Base-by-base conservation (phyloP, 2,113 vertebrate genomes). In the Pygoscelis adeliae region DNA sequence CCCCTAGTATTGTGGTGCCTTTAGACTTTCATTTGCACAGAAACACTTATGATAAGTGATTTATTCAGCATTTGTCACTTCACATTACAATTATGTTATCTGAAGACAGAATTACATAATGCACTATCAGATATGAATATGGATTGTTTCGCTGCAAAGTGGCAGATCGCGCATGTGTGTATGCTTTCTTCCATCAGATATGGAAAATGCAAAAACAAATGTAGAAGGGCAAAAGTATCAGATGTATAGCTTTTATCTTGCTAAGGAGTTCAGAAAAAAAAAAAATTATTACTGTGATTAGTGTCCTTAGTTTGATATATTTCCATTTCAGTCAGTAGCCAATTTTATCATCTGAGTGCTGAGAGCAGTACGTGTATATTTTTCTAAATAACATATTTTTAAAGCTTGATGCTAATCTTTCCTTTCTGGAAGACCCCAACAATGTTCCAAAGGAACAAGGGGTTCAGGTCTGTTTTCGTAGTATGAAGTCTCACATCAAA, bases 51-150 rank as follows among this genome's bases (percentile, higher is more conserved):
- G 42, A 2, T 32, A 65, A 92, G 71, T 18, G 50, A 77, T 81
- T 84, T 74, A 84, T 84, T 92, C 50, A 15, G 38, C 50, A 42
- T 78, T 89, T 93, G 42, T 93, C 77, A 67, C 62, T 84, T 70
- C 72, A 38, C 34, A 36, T 91, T 77, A 19, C 69, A 78, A 10
- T 62, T 66, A 30, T 25, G 15, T 70, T 78, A 29, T 58, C 78
- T 93, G 82, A 87, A 87, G 78, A 22, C 59, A 53, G 69, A 53
- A 52, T 84, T 89, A 53, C 72, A 44, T 61, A 73, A 71, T 52
- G 46, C 49, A 58, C 19, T 44, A 13, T 53, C 67, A 49, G 69
- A 42, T 70, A 53, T 34, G 32, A 89, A 78, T 66, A 53, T 49
- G 69, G 65, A 82, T 82, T 66, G 50, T 49, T 94, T 58, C 70